A percentile compares a stretch with the other conserved stretches of the same genome.
phyloP scores from a whole-genome alignment of 1,140 invertebrate species.

The Acromyrmex echinatior region DNA sequence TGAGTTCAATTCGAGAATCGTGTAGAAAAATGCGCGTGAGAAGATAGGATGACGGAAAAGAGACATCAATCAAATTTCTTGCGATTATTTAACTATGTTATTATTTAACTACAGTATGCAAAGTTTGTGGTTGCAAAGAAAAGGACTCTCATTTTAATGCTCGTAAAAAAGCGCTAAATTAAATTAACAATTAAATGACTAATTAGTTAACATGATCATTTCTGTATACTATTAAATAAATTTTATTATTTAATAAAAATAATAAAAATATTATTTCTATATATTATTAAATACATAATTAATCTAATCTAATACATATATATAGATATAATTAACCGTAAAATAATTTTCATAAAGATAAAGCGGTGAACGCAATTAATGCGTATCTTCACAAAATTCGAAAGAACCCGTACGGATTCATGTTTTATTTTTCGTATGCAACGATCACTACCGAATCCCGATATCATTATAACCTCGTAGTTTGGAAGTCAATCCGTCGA shows the following conservation, averaged over 20 bases:
- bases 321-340: background rate
- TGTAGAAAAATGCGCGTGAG: slow-evolving; percentile 12
- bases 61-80: background rate
- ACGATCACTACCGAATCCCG: background rate
- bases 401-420: too few species aligned
- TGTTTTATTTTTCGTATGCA: background rate
- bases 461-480: background rate
- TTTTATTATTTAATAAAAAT: too few species aligned
- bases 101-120: background rate
- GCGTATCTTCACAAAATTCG: background rate
- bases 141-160: background rate
- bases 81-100: background rate
- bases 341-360: background rate
- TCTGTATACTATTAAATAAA: background rate
- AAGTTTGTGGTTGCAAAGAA: background rate
- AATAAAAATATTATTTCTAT: too few species aligned
- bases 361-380: background rate
- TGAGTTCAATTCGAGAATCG: slow-evolving; percentile 42
- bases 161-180: background rate
- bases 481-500: slow-evolving; percentile 42
- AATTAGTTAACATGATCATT: background rate
- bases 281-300: too few species aligned
- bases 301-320: background rate
- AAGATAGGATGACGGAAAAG: slow-evolving; percentile 7
- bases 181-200: background rate